Conservation (phyloP, 2,113 vertebrate genomes). For the Jacana jacana region DNA sequence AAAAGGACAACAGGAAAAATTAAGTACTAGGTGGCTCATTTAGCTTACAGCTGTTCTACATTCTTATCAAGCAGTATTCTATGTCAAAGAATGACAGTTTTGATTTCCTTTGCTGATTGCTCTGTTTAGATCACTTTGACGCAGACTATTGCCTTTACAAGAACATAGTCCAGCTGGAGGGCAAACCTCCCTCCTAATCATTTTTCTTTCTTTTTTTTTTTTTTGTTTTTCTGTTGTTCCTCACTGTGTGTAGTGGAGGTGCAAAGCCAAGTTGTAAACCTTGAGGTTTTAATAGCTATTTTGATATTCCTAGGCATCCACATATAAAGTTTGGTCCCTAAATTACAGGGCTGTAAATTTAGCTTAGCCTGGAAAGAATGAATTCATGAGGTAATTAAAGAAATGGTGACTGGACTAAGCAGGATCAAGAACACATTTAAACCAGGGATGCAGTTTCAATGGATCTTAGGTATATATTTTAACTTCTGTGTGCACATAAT, state of each 20-base stretch:
- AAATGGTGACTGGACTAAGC: background rate
- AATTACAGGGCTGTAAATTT: background rate
- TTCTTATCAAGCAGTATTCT: background rate
- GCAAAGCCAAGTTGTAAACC: background rate
- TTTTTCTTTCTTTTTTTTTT: background rate
- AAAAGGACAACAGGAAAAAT: background rate
- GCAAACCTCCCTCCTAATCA: background rate
- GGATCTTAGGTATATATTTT: background rate
- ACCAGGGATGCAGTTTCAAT: background rate
- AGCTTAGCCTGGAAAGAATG: background rate
- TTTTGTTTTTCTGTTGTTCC: background rate
- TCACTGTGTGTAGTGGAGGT: background rate
- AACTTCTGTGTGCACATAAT: background rate
- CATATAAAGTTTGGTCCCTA: background rate
- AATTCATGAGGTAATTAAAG: background rate
- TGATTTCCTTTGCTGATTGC: slow-evolving; percentile 20
- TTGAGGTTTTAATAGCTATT: background rate
- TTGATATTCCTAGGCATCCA: background rate
- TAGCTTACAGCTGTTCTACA: slow-evolving; percentile 35
- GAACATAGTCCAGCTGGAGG: slow-evolving; percentile 23
- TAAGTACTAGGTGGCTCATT: background rate
- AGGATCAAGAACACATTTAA: background rate
- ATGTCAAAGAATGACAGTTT: slow-evolving; percentile 15
- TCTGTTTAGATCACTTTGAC: slow-evolving; percentile 50
- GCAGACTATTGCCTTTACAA: slow-evolving; percentile 6